These are phyloP conservation scores for Syritta pipiens DNA, from an alignment of 2,888 invertebrate species.

Conservation along the genomic window DNA sequence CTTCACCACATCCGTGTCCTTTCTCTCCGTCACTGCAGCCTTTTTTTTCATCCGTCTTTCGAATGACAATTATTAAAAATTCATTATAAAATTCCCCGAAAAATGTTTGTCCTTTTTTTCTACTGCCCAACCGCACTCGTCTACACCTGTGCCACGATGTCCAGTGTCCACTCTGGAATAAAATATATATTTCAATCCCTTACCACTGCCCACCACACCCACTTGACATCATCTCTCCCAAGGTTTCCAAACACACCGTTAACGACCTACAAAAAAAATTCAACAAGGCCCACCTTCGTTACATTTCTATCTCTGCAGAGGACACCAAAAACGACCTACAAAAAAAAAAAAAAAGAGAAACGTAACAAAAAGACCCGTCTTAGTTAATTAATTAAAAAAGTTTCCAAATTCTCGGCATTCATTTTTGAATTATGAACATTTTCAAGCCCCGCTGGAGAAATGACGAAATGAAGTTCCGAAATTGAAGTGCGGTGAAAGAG, in stretches of 20 bases:
- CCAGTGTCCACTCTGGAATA: slow-evolving; percentile 13
- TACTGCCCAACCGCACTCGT: slow-evolving; percentile 33
- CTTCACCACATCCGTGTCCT: too few species aligned
- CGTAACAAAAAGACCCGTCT: slow-evolving; percentile 37
- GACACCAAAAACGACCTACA: slow-evolving; percentile 19
- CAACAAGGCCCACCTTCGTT: slow-evolving; percentile 34
- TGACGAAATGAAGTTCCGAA: slow-evolving; percentile 5
- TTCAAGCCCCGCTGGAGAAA: background rate
- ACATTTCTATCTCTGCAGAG: slow-evolving; percentile 31
- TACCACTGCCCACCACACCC: background rate
- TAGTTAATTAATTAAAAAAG: slow-evolving; percentile 69
- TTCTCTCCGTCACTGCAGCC: too few species aligned
- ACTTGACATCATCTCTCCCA: slow-evolving; percentile 25
- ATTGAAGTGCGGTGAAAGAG: background rate
- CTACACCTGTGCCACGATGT: slow-evolving; percentile 39
- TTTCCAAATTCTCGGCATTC: slow-evolving; percentile 60
- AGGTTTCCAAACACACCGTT: slow-evolving; percentile 28
- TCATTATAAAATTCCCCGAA: slow-evolving; percentile 22
- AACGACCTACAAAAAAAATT: slow-evolving; percentile 39
- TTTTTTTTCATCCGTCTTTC: too few species aligned
- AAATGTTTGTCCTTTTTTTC: slow-evolving; percentile 15
- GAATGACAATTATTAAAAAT: slow-evolving; percentile 50
- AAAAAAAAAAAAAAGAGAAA: slow-evolving; percentile 14
- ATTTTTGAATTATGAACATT: slow-evolving; percentile 62
- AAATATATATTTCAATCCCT: slow-evolving; percentile 32